A percentile compares a stretch with the other conserved stretches of the same genome.
These are phyloP conservation scores for Gracilinanus agilis DNA, from an alignment of 2,113 vertebrate genomes.

Conservation along the genomic window DNA sequence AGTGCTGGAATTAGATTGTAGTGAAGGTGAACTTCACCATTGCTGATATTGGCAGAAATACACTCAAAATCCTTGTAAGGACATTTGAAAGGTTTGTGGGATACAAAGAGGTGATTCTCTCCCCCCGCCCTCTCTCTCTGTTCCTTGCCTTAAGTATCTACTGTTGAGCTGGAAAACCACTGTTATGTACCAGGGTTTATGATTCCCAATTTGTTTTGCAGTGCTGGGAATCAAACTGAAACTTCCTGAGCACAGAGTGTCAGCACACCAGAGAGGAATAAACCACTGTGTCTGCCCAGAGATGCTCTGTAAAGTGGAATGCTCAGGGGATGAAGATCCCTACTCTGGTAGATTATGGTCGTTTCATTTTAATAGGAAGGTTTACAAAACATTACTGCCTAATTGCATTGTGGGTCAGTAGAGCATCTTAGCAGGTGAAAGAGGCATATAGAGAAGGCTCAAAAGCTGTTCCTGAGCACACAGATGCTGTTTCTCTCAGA, in stretches of 20 bases:
- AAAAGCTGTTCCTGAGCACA: background rate
- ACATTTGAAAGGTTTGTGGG: slow-evolving; percentile 63
- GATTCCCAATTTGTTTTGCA: slow-evolving; percentile 69
- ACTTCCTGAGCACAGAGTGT: slow-evolving; percentile 4
- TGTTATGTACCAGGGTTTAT: slow-evolving; percentile 46
- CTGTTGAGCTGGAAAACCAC: slow-evolving; percentile 63
- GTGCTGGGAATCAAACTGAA: slow-evolving; percentile 58
- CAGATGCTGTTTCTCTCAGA: slow-evolving; percentile 35
- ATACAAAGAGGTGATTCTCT: slow-evolving; percentile 48
- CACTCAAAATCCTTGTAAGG: slow-evolving; percentile 76
- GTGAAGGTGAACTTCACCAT: slow-evolving; percentile 74
- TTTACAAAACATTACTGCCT: slow-evolving; percentile 53
- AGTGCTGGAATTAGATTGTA: slow-evolving; percentile 80
- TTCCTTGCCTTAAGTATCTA: slow-evolving; percentile 57
- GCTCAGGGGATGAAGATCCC: slow-evolving; percentile 25
- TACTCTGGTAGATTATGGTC: slow-evolving; percentile 26
- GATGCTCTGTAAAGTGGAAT: slow-evolving; percentile 55
- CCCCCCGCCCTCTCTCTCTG: slow-evolving; percentile 44
- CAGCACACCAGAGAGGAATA: background rate
- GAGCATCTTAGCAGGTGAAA: slow-evolving; percentile 50
- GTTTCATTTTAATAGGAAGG: slow-evolving; percentile 54
- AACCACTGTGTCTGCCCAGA: slow-evolving; percentile 10
- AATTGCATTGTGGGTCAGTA: slow-evolving; percentile 42
- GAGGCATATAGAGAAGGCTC: background rate
- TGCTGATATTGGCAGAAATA: slow-evolving; percentile 79